These are phyloP conservation scores for Dunckerocampus dactyliophorus DNA, from an alignment of 2,113 vertebrate genomes.

Conservation along the genomic window DNA sequence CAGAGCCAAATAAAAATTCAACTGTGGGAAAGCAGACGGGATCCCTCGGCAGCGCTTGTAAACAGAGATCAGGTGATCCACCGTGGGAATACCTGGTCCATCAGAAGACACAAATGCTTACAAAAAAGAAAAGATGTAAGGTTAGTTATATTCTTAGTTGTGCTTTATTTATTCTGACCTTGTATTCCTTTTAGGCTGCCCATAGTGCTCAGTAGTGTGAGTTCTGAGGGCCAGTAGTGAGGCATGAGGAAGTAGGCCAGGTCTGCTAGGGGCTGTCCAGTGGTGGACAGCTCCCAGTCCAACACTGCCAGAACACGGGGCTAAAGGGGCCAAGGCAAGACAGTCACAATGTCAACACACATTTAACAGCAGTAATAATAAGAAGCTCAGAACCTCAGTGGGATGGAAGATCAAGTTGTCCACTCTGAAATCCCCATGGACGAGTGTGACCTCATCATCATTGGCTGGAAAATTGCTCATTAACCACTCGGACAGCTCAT, in stretches of 20 bases:
- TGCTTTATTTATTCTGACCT: constrained; percentile 41
- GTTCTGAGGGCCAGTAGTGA: constrained; percentile 73
- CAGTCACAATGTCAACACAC: neutral
- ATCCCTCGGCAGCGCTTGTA: constrained; percentile 78
- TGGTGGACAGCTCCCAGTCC: constrained; percentile 94
- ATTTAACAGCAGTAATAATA: neutral
- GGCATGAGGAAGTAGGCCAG: constrained; percentile 77
- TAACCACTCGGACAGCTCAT: constrained; percentile 82
- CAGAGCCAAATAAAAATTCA: constrained; percentile 88
- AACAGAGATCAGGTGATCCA: constrained; percentile 77
- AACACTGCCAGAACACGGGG: constrained; percentile 84
- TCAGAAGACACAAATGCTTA: neutral
- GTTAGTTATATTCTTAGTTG: neutral
- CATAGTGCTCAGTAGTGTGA: constrained; percentile 43
- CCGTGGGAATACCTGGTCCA: constrained; percentile 74
- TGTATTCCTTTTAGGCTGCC: constrained; percentile 61
- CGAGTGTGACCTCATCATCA: constrained; percentile 79
- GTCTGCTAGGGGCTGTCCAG: constrained; percentile 85
- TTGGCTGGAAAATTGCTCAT: constrained; percentile 77
- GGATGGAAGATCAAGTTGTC: constrained; percentile 92
- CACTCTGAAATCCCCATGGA: constrained; percentile 88
- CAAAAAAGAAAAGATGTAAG: neutral
- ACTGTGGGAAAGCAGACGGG: constrained; percentile 60
- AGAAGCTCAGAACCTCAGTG: constrained; percentile 73
- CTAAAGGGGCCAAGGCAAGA: constrained; percentile 46